These are phyloP conservation scores for Nemapogon koenigi DNA, from an alignment of 2,888 invertebrate species.

Conservation along the genomic window DNA sequence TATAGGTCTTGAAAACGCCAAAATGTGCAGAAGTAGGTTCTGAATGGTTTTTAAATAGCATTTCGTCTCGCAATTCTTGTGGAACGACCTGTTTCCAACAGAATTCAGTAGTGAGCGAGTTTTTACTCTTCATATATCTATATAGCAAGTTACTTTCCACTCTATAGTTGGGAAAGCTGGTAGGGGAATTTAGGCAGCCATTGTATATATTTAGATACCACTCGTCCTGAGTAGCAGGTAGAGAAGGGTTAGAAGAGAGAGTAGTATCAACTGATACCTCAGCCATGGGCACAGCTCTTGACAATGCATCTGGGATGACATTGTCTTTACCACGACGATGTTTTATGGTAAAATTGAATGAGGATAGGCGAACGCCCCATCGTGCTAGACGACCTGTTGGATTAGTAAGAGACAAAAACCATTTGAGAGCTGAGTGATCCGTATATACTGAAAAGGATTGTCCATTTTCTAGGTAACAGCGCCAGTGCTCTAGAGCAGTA, in stretches of 20 bases:
- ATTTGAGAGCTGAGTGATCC: conserved; percentile 18
- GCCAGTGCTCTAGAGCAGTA: conserved; percentile 21
- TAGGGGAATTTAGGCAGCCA: conserved; percentile 5
- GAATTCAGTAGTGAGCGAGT: conserved; percentile 13
- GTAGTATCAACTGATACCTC: conserved; percentile 6
- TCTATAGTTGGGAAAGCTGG: conserved; percentile 9
- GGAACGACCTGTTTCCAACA: conserved; percentile 18
- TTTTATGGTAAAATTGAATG: conserved; percentile 9
- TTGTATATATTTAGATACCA: conserved; percentile 14
- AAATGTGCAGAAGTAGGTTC: conserved; percentile 17
- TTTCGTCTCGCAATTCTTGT: conserved; percentile 5
- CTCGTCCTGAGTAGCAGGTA: too few relatives aligned
- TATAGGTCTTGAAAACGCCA: conserved; percentile 19
- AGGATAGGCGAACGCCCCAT: conserved; percentile 8
- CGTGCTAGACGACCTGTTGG: conserved; percentile 8
- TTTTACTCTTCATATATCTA: conserved; percentile 11
- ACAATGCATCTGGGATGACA: conserved; percentile 13
- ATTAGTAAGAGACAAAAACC: conserved; percentile 12
- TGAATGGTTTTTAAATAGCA: conserved; percentile 14
- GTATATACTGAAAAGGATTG: conserved; percentile 18
- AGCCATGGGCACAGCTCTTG: conserved; percentile 11
- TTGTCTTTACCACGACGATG: conserved; percentile 12
- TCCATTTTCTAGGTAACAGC: conserved; percentile 21
- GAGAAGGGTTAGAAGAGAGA: neutral
- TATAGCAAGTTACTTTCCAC: conserved; percentile 7